These are phyloP conservation scores for Bombus soroeensis DNA, from an alignment of 1,140 invertebrate genomes.

Conservation along the genomic window DNA sequence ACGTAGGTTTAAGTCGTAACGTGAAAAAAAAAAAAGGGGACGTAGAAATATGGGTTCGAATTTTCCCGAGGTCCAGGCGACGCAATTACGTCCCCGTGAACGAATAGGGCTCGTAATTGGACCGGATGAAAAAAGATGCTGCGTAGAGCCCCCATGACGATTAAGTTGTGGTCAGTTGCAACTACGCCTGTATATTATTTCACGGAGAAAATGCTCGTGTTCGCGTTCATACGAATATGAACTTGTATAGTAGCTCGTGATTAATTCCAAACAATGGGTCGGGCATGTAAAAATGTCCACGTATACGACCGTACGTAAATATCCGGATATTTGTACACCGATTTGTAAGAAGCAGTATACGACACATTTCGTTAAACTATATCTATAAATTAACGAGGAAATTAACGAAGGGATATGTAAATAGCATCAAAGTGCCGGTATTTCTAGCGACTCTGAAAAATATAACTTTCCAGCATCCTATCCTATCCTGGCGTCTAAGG, in stretches of 20 bases:
- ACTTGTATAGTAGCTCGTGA: no score
- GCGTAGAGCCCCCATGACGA: slow-evolving; percentile 41
- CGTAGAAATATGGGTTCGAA: slow-evolving; percentile 14
- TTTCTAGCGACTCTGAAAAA: no score
- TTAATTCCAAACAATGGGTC: neutral
- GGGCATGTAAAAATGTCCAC: no score
- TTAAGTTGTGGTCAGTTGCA: slow-evolving; percentile 50
- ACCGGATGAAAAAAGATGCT: slow-evolving; percentile 31
- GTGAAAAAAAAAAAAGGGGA: neutral
- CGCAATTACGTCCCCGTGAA: slow-evolving; percentile 9
- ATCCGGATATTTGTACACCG: neutral
- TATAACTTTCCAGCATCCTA: no score
- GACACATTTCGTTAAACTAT: no score
- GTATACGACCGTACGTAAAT: neutral
- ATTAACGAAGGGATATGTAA: no score
- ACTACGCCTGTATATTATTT: neutral
- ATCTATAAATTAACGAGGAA: no score
- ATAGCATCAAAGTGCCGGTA: no score
- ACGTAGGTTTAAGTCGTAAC: neutral
- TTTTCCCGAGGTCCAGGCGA: neutral
- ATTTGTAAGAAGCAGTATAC: neutral
- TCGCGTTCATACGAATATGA: neutral
- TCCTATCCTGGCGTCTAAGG: no score
- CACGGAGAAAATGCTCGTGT: neutral
- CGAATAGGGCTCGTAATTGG: slow-evolving; percentile 21